phyloP scores from a whole-genome alignment of 2,888 invertebrate genomes.

The Pterostichus madidus region DNA sequence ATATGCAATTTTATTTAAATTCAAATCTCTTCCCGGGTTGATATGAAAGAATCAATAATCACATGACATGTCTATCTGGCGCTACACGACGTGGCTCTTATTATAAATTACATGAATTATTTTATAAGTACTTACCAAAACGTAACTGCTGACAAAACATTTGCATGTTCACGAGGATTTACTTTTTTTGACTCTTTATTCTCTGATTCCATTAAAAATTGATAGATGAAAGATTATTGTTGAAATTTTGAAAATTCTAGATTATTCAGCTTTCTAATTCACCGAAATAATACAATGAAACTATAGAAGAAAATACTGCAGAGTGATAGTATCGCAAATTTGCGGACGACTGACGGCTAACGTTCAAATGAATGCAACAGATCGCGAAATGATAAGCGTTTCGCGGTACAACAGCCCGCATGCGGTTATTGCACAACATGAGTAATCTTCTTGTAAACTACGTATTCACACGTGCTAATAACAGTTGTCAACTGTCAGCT shows the following conservation, averaged over 20 bases:
- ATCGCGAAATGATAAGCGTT: constrained; percentile 39
- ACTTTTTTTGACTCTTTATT: constrained; percentile 80
- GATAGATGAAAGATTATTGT: constrained; percentile 15
- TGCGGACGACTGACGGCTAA: constrained; percentile 46
- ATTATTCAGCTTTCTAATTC: too few relatives aligned
- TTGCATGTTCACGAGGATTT: constrained; percentile 84
- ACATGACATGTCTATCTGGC: constrained; percentile 45
- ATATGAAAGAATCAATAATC: constrained; percentile 1
- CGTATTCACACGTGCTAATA: too few relatives aligned
- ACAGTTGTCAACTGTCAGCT: too few relatives aligned
- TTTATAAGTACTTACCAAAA: constrained; percentile 82
- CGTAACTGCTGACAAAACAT: constrained; percentile 83
- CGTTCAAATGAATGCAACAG: not conserved
- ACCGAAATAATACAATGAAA: constrained; percentile 38
- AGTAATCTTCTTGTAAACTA: too few relatives aligned
- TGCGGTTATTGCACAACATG: constrained; percentile 44
- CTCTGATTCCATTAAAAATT: constrained; percentile 78
- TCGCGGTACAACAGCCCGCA: not conserved
- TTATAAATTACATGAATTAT: too few relatives aligned
- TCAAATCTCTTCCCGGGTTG: constrained; percentile 12
- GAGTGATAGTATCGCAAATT: not conserved
- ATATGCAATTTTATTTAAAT: not conserved
- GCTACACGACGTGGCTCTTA: not conserved
- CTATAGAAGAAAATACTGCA: not conserved
- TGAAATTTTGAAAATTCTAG: not conserved